These are phyloP conservation scores for Entomyzon cyanotis DNA, from an alignment of 2,113 vertebrate species.

Conservation along the genomic window DNA sequence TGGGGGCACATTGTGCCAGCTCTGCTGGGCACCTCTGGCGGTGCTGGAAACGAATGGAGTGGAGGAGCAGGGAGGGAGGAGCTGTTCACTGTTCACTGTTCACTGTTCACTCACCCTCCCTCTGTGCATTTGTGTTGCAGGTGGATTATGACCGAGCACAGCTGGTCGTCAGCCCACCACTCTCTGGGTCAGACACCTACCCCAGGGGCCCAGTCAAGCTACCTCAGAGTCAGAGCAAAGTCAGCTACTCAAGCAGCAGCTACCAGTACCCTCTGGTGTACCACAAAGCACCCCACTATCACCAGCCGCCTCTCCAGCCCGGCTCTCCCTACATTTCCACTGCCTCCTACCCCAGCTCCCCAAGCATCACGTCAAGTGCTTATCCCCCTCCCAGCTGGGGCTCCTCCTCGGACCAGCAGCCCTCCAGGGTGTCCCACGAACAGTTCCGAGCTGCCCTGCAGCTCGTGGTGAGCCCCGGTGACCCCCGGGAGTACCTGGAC, in stretches of 20 bases:
- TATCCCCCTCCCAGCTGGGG: conserved; percentile 96
- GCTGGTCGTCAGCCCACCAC: conserved; percentile 86
- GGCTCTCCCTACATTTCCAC: conserved; percentile 91
- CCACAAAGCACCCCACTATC: conserved; percentile 87
- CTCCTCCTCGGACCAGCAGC: conserved; percentile 91
- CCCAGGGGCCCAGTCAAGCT: conserved; percentile 90
- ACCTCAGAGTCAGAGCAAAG: conserved; percentile 93
- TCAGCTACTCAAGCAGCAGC: conserved; percentile 82
- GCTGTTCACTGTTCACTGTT: neutral
- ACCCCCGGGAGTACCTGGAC: conserved; percentile 96
- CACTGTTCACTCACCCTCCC: neutral
- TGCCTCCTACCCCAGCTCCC: conserved; percentile 92
- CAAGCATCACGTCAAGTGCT: conserved; percentile 86
- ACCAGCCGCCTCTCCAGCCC: conserved; percentile 86
- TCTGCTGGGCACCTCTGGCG: fast-evolving
- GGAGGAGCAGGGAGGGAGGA: neutral
- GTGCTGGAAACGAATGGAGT: fast-evolving
- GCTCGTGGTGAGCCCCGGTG: conserved; percentile 94
- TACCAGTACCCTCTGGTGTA: conserved; percentile 89
- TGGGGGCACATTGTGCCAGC: fast-evolving
- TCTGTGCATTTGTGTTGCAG: conserved; percentile 60
- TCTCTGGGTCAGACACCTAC: conserved; percentile 88
- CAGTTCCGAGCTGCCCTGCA: conserved; percentile 97
- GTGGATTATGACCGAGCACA: conserved; percentile 90
- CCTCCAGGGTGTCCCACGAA: conserved; percentile 95